Evolutionary conservation across 2,113 vertebrate species (phyloP), one percentile per base, ranked within the genome.

Genomic region (Chloropsis hardwickii): DNA sequence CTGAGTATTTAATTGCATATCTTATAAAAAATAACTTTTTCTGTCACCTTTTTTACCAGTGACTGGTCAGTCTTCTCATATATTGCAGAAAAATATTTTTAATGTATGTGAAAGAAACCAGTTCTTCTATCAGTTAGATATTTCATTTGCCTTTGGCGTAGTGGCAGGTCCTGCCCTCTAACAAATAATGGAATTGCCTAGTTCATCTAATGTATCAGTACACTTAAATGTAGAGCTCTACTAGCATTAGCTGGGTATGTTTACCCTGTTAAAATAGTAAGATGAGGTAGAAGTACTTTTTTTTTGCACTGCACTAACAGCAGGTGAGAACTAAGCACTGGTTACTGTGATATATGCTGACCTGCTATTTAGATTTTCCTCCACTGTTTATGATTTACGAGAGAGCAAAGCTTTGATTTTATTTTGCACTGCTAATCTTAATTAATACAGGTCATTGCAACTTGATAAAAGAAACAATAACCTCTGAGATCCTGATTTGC

Each of bases 71-170:
- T 25, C n/a, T 58, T 58, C 23, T 39, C 58, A 28, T 61, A 27
- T 61, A 39, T 27, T 39, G 28, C 44, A 62, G 18, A 47, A 67
- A 81, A 80, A 28, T 14, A 11, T 8, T 53, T 86, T 35, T 65
- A 70, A n/a, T 37, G 2, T 16, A 7, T 28, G 4, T 64, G 40
- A 67, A 81, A 60, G 10, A 23, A 17, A 24, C 9, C 0, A 0
- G 3, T 56, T 84, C 8, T 66, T 60, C 48, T 21, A 22, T 50
- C 10, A 65, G 17, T 77, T 44, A n/a, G 21, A 8, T 33, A 12
- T 16, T 89, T 83, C 6, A 15, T 72, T 78, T 3, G 1, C 2
- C 15, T 51, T 81, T 81, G 51, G 20, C 54, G 14, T 22, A 65
- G 12, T 72, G 40, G 37, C 11, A 39, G 19, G 6, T 53, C 40